Conservation (phyloP, 2,113 vertebrate genomes). For the Sphyrna mokarran region DNA sequence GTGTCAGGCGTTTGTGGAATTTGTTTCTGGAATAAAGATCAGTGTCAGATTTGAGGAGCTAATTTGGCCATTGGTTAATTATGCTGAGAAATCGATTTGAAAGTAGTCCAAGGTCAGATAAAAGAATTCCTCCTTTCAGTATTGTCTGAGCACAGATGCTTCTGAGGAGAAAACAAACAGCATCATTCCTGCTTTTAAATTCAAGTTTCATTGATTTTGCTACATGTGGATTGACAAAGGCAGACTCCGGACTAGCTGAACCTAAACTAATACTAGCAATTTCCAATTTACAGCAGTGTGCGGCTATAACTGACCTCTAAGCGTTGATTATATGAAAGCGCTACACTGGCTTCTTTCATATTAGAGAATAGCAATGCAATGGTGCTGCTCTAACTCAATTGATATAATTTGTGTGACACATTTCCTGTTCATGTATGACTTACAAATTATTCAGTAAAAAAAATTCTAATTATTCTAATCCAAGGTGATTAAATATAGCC, state of each 20-base stretch:
- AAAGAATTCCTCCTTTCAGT: slow-evolving; percentile 29
- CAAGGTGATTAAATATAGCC: slow-evolving; percentile 15
- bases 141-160: slow-evolving; percentile 17
- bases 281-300: slow-evolving; percentile 13
- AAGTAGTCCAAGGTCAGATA: slow-evolving; percentile 10
- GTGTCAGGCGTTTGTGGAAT: neutral
- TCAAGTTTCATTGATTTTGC: slow-evolving; percentile 35
- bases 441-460: slow-evolving; percentile 16
- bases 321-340: neutral
- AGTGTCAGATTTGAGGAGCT: slow-evolving; percentile 30
- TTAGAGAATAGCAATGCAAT: neutral
- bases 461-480: slow-evolving; percentile 32
- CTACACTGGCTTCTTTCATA: neutral
- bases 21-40: slow-evolving; percentile 32
- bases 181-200: slow-evolving; percentile 29
- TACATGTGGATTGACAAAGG: slow-evolving; percentile 18
- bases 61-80: slow-evolving; percentile 31
- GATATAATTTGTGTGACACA: neutral
- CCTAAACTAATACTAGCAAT: slow-evolving; percentile 23
- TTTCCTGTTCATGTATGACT: slow-evolving; percentile 1
- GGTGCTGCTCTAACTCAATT: neutral
- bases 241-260: neutral
- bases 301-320: neutral
- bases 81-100: slow-evolving; percentile 26
- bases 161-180: slow-evolving; percentile 6